Conservation (phyloP, 2,797 vertebrate genomes). For the Scleropages formosus region DNA sequence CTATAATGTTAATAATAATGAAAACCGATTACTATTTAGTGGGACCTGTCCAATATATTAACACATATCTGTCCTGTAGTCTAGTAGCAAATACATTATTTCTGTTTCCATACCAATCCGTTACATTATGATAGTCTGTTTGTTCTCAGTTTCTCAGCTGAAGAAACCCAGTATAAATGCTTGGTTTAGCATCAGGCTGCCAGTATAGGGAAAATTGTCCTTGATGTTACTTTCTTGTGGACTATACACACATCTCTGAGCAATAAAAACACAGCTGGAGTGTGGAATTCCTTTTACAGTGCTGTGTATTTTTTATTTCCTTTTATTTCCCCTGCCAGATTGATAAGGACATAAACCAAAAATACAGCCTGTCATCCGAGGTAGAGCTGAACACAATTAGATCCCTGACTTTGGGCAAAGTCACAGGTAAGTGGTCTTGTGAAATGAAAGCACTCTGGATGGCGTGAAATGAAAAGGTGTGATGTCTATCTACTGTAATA, state of each 20-base stretch:
- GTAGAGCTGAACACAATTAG: slow-evolving; percentile 68
- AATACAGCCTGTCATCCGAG: slow-evolving; percentile 74
- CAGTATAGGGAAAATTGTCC: slow-evolving; percentile 6
- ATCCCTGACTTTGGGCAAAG: slow-evolving; percentile 77
- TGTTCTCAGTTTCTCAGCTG: neutral
- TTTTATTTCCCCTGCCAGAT: slow-evolving; percentile 56
- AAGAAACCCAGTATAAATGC: neutral
- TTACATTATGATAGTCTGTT: neutral
- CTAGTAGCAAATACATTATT: too few relatives aligned
- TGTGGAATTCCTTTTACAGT: neutral
- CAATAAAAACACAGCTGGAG: neutral
- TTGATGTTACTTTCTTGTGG: slow-evolving; percentile 6
- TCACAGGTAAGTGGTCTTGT: slow-evolving; percentile 67
- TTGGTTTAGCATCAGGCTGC: neutral
- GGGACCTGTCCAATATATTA: too few relatives aligned
- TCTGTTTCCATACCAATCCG: too few relatives aligned
- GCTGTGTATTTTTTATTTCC: slow-evolving; percentile 26
- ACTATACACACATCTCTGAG: neutral
- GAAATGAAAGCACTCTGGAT: slow-evolving; percentile 22
- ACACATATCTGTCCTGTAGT: too few relatives aligned
- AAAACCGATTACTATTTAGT: too few relatives aligned
- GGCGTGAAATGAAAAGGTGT: neutral
- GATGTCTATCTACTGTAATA: slow-evolving; percentile 9
- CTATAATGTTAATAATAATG: too few relatives aligned
- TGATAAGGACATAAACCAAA: slow-evolving; percentile 71